Base-by-base conservation (phyloP, 2,888 invertebrate species). In the Seira musarum region DNA sequence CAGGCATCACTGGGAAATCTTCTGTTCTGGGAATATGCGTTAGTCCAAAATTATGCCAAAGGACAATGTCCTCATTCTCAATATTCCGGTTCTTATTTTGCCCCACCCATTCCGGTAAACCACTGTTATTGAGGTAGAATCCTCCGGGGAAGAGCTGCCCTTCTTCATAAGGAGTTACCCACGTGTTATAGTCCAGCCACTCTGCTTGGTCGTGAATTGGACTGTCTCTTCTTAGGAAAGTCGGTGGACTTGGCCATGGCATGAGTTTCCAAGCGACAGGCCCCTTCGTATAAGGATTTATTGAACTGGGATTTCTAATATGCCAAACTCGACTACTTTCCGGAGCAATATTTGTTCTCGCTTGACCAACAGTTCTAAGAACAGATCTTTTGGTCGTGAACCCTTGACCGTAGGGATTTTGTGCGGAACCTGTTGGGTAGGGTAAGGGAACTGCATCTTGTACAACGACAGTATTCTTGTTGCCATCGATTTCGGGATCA, bases 1-100 rank as follows among this genome's bases (percentile, higher is more conserved):
- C 65, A n/a, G 82, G 80, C 83, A 84, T 84, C 1, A 83, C 40
- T 2, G 84, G 84, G 8, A 24, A 84, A 67, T 84, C 84, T 22
- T 81, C 81, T 1, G n/a, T 35, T 13, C 70, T 15, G 5, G 75
- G 74, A 5, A 76, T 30, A 60, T 81, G 81, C 8, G 75, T 81
- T n/a, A 81, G 49, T 3, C 80, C 80, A 40, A 60, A 81, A 35
- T 57, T 68, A 49, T 77, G 72, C 81, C 77, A 81, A 13, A 81
- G 46, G 2, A 81, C 77, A 46, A 78, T 21, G 46, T 81, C 81
- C 13, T 64, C 60, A 8, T 70, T 24, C 0, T 65, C 69, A 10
- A 74, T 46, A 13, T 70, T 21, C 0, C 17, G 64, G 13, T 74
- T 21, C 0, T 64, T 66, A 35, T 67, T 40, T 8, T 65, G 30